Conservation (phyloP, 2,113 vertebrate species). For the Chloebia gouldiae region DNA sequence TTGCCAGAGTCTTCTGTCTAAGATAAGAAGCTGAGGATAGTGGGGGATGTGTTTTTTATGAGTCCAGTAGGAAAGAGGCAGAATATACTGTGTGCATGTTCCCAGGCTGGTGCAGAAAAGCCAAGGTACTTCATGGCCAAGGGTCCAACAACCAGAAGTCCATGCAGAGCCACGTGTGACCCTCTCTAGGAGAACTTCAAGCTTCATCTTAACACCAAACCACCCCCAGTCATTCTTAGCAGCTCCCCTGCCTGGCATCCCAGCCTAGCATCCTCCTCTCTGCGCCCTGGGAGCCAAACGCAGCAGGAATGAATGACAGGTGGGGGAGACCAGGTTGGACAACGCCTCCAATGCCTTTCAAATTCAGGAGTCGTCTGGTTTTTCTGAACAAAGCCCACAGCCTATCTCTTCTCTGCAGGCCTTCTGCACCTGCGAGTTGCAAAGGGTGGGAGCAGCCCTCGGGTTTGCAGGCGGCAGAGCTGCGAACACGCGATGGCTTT, state of each 20-base stretch:
- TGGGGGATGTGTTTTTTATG: fast-evolving
- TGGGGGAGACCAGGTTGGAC: neutral
- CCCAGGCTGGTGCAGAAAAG: neutral
- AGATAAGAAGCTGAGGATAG: neutral
- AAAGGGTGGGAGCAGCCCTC: neutral
- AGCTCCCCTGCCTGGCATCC: neutral
- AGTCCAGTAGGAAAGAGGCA: fast-evolving
- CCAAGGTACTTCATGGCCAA: neutral
- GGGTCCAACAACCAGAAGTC: neutral
- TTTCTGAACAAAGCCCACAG: neutral
- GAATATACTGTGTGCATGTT: neutral
- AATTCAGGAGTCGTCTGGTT: neutral
- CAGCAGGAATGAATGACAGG: neutral
- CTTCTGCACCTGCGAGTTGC: neutral
- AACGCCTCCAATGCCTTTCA: neutral
- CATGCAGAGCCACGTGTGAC: fast-evolving
- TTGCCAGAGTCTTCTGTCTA: neutral
- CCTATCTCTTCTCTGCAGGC: neutral
- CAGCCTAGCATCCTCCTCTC: neutral
- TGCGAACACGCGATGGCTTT: neutral
- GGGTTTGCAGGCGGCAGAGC: neutral
- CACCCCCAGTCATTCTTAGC: fast-evolving
- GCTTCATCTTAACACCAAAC: neutral
- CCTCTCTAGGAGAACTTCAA: neutral
- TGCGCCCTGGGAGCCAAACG: fast-evolving